phyloP scores from a whole-genome alignment of 2,113 vertebrate species.

The Condylura cristata region DNA sequence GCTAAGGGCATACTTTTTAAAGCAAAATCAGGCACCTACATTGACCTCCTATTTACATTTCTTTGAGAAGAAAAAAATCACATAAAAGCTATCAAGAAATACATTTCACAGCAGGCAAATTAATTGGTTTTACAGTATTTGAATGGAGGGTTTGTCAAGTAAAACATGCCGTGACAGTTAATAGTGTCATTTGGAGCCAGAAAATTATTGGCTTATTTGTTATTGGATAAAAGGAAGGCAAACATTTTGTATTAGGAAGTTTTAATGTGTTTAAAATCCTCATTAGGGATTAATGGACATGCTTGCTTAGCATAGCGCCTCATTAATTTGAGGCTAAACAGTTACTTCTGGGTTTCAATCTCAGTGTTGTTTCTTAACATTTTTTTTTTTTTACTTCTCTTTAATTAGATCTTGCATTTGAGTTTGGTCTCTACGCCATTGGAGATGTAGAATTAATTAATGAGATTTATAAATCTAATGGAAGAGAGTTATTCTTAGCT shows the following conservation, averaged over 20 bases:
- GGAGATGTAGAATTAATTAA: constrained; percentile 90
- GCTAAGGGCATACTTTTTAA: constrained; percentile 83
- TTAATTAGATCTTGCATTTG: constrained; percentile 89
- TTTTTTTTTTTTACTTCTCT: constrained; percentile 80
- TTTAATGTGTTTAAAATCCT: constrained; percentile 91
- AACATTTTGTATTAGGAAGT: constrained; percentile 91
- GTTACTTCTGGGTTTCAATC: constrained; percentile 88
- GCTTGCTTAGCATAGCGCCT: constrained; percentile 87
- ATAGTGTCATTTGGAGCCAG: constrained; percentile 89
- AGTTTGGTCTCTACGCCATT: constrained; percentile 84
- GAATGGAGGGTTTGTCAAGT: constrained; percentile 89
- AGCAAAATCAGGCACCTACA: constrained; percentile 82
- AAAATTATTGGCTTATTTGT: constrained; percentile 91
- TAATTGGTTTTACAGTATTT: constrained; percentile 90
- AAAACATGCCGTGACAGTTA: constrained; percentile 89
- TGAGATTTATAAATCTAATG: constrained; percentile 89
- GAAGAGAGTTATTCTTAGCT: constrained; percentile 88
- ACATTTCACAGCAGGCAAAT: constrained; percentile 89
- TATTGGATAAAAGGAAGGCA: constrained; percentile 89
- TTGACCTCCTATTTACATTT: constrained; percentile 87
- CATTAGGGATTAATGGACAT: constrained; percentile 90
- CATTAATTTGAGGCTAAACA: constrained; percentile 90
- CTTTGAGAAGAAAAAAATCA: constrained; percentile 84
- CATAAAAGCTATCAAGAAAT: constrained; percentile 87
- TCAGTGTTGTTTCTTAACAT: constrained; percentile 77